These are phyloP conservation scores for Micromussa lordhowensis DNA, from an alignment of 92 coral and sea anemone genomes.

Conservation along the genomic window DNA sequence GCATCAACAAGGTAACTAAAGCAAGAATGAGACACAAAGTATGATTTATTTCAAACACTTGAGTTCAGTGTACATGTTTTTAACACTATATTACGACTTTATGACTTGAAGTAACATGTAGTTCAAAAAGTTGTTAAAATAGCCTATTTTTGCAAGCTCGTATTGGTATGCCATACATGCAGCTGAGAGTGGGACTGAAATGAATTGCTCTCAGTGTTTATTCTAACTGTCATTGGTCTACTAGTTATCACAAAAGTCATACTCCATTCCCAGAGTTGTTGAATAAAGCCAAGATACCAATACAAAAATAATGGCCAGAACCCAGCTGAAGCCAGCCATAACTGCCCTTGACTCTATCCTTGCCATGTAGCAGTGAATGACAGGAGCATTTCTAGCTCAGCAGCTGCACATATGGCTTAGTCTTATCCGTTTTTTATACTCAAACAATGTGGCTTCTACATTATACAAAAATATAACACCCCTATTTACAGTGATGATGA, in stretches of 20 bases:
- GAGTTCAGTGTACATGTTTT: conserved; percentile 1
- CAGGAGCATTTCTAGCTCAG: not conserved
- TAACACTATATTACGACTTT: not conserved
- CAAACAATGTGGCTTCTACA: not conserved
- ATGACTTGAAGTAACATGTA: not conserved
- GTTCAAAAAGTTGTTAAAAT: not conserved
- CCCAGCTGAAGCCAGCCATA: too few relatives aligned
- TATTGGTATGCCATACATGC: not conserved
- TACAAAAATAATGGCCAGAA: not conserved
- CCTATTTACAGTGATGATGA: not conserved
- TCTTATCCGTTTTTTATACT: not conserved
- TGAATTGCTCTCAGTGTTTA: not conserved
- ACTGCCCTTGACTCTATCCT: not conserved
- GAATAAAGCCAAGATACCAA: not conserved
- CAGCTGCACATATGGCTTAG: not conserved
- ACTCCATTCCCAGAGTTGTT: not conserved
- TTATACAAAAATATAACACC: not conserved
- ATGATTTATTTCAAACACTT: conserved; percentile 34
- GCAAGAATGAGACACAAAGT: not conserved
- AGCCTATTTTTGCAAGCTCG: not conserved
- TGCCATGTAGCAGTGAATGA: not conserved
- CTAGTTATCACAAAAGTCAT: too few relatives aligned
- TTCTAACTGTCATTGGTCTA: not conserved
- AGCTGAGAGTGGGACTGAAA: not conserved
- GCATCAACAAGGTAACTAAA: not conserved